Evolutionary conservation across 1,140 invertebrate genomes (phyloP).

Genomic region (Drosophila mojavensis): DNA sequence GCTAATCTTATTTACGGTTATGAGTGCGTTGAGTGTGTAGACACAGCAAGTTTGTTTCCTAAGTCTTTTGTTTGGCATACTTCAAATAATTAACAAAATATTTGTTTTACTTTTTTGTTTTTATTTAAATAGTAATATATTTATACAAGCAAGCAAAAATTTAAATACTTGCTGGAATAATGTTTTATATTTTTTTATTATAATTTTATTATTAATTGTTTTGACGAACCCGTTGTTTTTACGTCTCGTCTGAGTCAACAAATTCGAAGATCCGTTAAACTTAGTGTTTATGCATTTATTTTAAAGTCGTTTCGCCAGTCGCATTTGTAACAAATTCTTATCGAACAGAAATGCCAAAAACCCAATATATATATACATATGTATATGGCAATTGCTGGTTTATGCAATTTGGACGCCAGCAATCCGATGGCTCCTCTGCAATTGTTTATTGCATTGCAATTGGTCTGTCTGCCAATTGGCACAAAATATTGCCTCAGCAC

Average conservation of each 20-base stretch:
- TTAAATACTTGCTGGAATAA: slow-evolving; percentile 24
- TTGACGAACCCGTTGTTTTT: slow-evolving; percentile 22
- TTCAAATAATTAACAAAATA: slow-evolving; percentile 21
- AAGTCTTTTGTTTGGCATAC: slow-evolving; percentile 46
- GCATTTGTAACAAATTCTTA: slow-evolving; percentile 25
- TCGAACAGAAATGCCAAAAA: slow-evolving; percentile 23
- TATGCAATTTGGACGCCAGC: slow-evolving; percentile 36
- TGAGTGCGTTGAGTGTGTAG: slow-evolving; percentile 1
- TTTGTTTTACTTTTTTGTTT: not conserved
- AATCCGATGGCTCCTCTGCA: slow-evolving; percentile 11
- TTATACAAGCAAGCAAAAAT: not conserved
- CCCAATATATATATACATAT: not conserved
- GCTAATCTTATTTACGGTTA: slow-evolving; percentile 6
- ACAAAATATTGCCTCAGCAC: slow-evolving; percentile 38
- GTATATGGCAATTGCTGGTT: slow-evolving; percentile 1
- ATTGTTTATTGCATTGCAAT: slow-evolving; percentile 25
- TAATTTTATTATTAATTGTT: not conserved
- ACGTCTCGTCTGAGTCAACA: slow-evolving; percentile 20
- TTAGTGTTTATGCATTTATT: slow-evolving; percentile 1
- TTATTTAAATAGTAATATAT: not conserved
- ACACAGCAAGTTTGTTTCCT: slow-evolving; percentile 35
- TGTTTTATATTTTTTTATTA: not conserved
- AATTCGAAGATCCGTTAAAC: slow-evolving; percentile 1
- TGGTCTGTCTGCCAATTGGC: slow-evolving; percentile 31
- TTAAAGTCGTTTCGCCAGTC: slow-evolving; percentile 1